Evolutionary conservation across 2,797 vertebrate species (phyloP).

Genomic region (Balearica regulorum): DNA sequence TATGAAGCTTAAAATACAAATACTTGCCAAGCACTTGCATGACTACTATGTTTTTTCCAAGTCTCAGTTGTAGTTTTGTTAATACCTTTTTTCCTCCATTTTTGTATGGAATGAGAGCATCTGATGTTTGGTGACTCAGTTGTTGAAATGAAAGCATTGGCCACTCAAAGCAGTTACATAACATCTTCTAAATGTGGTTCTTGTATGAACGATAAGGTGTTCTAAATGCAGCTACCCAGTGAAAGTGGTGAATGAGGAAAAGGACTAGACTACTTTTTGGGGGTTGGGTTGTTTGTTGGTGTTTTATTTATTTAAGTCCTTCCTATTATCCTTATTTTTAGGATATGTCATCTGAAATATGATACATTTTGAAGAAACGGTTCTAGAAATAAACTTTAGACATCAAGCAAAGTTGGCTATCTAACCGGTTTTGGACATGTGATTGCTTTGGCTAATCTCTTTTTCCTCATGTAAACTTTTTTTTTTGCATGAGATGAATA

Average conservation of each 20-base stretch:
- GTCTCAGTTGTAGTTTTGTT: not conserved
- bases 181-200: not conserved
- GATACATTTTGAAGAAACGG: not conserved
- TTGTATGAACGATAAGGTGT: not conserved
- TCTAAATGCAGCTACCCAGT: not conserved
- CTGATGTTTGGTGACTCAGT: not conserved
- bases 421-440: not conserved
- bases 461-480: not conserved
- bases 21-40: rapidly evolving
- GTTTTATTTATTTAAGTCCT: not conserved
- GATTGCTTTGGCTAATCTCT: not conserved
- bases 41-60: not conserved
- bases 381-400: not conserved
- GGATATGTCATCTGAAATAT: not conserved
- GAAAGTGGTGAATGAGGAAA: not conserved
- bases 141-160: not conserved
- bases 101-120: not conserved
- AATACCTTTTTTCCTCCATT: not conserved
- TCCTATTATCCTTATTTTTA: not conserved
- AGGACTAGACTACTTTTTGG: not conserved
- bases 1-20: not conserved
- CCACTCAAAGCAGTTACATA: not conserved
- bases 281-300: not conserved
- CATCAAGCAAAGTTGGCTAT: not conserved
- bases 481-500: not conserved